These are phyloP conservation scores for Platycheirus rosarum DNA, from an alignment of 2,888 invertebrate genomes.

Conservation along the genomic window DNA sequence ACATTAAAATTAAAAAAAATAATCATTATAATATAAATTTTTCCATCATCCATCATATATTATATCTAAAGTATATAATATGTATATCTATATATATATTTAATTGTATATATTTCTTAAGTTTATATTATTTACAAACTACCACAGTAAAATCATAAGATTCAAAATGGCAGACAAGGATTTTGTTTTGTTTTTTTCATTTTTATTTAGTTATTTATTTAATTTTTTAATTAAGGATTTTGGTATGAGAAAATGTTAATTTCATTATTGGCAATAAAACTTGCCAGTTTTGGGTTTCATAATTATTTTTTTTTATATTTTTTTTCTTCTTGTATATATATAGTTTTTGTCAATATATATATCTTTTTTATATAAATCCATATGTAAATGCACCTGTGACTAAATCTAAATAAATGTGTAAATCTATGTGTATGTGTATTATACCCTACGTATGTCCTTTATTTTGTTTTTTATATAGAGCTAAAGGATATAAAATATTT, in stretches of 20 bases:
- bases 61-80: constrained; percentile 30
- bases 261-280: constrained; percentile 67
- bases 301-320: no score
- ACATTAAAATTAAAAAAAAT: no score
- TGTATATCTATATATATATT: no score
- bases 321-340: constrained; percentile 16
- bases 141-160: constrained; percentile 67
- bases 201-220: no score
- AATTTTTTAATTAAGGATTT: constrained; percentile 17
- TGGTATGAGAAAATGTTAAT: constrained; percentile 52
- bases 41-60: no score
- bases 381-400: constrained; percentile 67
- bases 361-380: constrained; percentile 34
- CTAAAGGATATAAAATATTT: constrained; percentile 31
- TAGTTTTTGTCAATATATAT: constrained; percentile 25
- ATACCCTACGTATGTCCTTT: constrained; percentile 39
- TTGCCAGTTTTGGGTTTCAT: constrained; percentile 54
- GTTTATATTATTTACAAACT: no score
- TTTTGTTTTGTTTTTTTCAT: no score
- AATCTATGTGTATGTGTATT: constrained; percentile 19
- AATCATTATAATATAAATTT: constrained; percentile 11
- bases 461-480: constrained; percentile 14
- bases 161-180: no score
- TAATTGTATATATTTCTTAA: no score
- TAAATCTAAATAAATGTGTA: constrained; percentile 52